Evolutionary conservation across 1,140 invertebrate genomes (phyloP), one percentile per base, ranked within the genome.

Genomic region (Apocrypta bakeri): DNA sequence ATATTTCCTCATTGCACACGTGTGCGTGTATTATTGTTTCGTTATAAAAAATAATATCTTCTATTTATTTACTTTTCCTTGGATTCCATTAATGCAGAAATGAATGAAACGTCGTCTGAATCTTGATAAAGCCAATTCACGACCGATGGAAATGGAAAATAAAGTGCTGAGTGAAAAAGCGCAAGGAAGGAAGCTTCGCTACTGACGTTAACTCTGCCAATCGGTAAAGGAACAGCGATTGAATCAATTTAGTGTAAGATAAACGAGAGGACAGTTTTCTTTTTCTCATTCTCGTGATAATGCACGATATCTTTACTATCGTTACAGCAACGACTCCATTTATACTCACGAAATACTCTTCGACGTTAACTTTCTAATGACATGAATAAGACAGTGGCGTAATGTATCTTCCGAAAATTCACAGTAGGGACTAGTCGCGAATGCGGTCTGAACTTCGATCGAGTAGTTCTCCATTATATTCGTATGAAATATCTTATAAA

Each of bases 81-180:
- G n/a, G 24, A 21, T 74, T 64, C 69, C 42, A 11, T 75, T 68
- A 75, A 69, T 75, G 64, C 61, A 6, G 79, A 61, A 27, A 42
- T 29, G 31, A 33, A 6, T 14, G n/a, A 37, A 63, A 75, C 37
- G 61, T 75, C 75, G 75, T 68, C 72, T 69, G 72, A 81, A 81
- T 75, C 72, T 63, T 40, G 79, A 81, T 81, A 81, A 81, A 73
- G 63, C n/a, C 72, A 75, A 81, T 81, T 63, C 68, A 66, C 75
- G 37, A 9, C 48, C 25, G 79, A 56, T 56, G 9, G 72, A 17
- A 74, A 74, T 56, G 42, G 69, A 37, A 63, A 80, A 73, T 42
- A 33, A 37, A 73, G 21, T 40, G 12, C n/a, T 17, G 24, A 66
- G 64, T 9, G 63, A 27, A 24, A 25, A 64, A 64, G 68, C 11